Base-by-base conservation (phyloP, 1,140 invertebrate species). In the Brachionus rotundiformis region DNA sequence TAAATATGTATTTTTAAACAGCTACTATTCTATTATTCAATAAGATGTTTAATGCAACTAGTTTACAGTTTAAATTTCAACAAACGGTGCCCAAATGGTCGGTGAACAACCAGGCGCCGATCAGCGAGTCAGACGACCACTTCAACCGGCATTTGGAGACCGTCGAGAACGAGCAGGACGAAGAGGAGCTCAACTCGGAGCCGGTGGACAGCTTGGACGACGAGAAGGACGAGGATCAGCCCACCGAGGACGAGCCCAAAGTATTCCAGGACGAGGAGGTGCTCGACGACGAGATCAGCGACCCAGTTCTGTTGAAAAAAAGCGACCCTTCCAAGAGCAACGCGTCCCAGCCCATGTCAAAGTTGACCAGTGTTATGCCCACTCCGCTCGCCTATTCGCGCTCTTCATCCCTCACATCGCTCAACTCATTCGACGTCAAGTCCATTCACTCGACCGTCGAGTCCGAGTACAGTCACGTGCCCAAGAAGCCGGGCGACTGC, bases 341-440 rank as follows among this genome's bases (percentile, higher is more conserved):
- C 19, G 1, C 19, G 8, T n/a, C 10, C 8, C 25, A 11, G 5
- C 23, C 33, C 0, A 8, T 8, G n/a, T 33, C 29, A 1, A 73
- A 73, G 23, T 3, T 5, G 8, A 73, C 68, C 6, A 73, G 68
- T 25, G 36, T 44, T 10, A 59, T 79, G 47, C 76, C 76, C 8
- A 79, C 76, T 7, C 76, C 76, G n/a, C 25, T 79, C 6, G 76
- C 76, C 27, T 79, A 59, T 13, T 79, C 76, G 3, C 44, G 76
- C 16, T 59, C 47, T 0, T 59, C 47, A 1, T 79, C 76, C 1
- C 33, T 79, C 33, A 63, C 47, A 25, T 79, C 76, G 4, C 29
- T 79, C 6, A 79, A 79, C 33, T 39, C 31, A 1, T 79, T 79
- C 33, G 76, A 79, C 47, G 27, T 39, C 33, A 79, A 79, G 33